These are phyloP conservation scores for Oegoconia quadripuncta DNA, from an alignment of 2,888 invertebrate species.

Conservation along the genomic window DNA sequence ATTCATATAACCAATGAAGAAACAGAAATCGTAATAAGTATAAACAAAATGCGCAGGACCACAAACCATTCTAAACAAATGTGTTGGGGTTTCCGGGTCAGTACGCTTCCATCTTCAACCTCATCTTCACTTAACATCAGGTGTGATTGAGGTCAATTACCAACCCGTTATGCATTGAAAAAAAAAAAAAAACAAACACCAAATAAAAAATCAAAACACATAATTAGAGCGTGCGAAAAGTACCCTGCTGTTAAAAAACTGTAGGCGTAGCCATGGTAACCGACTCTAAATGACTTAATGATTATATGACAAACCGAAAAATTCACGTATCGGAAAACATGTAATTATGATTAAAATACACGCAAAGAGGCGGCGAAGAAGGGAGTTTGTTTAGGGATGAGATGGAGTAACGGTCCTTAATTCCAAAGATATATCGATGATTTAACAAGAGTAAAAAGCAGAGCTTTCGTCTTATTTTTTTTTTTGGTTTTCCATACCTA, in stretches of 20 bases:
- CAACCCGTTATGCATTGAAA: background rate
- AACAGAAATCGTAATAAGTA: no score
- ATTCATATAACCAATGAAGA: no score
- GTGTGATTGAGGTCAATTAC: background rate
- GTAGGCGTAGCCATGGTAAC: conserved; percentile 65
- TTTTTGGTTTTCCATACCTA: no score
- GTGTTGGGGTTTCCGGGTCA: no score
- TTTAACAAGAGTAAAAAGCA: no score
- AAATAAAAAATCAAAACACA: conserved; percentile 46
- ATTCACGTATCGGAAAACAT: conserved; percentile 65
- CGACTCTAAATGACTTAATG: conserved; percentile 64
- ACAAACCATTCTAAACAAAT: no score
- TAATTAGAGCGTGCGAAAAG: conserved; percentile 49
- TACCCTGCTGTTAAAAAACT: conserved; percentile 30
- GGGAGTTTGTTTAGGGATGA: conserved; percentile 26
- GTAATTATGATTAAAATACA: conserved; percentile 58
- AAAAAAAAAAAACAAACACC: conserved; percentile 7
- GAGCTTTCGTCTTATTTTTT: no score
- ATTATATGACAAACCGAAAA: conserved; percentile 58
- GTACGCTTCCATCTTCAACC: no score
- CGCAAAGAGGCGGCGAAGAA: conserved; percentile 31
- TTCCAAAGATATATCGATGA: conserved; percentile 5
- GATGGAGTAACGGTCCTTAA: no score
- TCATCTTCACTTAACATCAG: no score
- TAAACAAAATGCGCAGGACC: no score